Base-by-base conservation (phyloP, 92 coral and sea anemone species). In the Actinernus sp. region DNA sequence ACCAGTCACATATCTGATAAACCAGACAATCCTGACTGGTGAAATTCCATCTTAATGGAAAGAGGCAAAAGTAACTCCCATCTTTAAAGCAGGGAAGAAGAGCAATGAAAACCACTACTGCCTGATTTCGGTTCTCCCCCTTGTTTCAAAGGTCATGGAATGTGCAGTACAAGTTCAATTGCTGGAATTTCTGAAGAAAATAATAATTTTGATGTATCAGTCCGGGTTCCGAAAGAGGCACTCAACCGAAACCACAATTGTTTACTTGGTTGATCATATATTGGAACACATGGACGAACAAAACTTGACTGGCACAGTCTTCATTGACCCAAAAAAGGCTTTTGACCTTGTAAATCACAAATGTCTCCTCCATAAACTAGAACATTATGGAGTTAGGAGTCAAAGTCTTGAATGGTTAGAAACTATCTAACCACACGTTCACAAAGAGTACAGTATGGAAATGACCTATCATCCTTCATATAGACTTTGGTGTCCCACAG, bases 181-280 rank as follows among this genome's bases (percentile, higher is more conserved):
- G 41, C 41, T 7, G 8, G 41, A 36, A 36, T 36, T 36, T 14
- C 41, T 36, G 14, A 7, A 14, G 7, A 36, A 36, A 36, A 7
- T 7, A 7, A 36, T 7, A 7, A 14, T 36, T 36, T 14, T 36
- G 8, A 36, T 36, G 8, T 36, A 7, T 36, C 41, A 36, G 14
- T 84, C 79, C 13, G 81, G 85, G 26, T 76, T 84, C 27, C 32
- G 80, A 26, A 84, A 76, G 62, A 54, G 31, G 17, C 90, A 84
- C 27, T 84, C 90, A n/a, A 76, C 75, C 23, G 68, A 84, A 48
- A 79, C 86, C 26, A 47, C 86, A 17, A 59, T 60, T 38, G 80
- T 71, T 19, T 45, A 36, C 3, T 52, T 84, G 1, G 51, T 40
- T 31, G 85, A 77, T 50, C 44, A 44, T 16, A 83, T 83, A 2